Base-by-base conservation (phyloP, 2,888 invertebrate species). In the Yponomeuta malinellus region DNA sequence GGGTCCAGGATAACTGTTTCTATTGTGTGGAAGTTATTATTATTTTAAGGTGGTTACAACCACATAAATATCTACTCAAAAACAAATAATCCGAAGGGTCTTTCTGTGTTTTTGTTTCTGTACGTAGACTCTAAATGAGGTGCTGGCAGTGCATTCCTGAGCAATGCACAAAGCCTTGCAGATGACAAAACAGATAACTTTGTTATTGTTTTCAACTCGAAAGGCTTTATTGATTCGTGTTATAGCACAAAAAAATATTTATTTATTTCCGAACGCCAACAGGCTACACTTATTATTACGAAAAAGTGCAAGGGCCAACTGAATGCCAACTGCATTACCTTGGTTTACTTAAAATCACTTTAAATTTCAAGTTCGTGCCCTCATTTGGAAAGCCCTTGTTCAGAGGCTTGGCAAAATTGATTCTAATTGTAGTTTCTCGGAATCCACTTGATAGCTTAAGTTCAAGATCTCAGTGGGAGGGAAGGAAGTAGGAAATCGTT, bases 121-220 rank as follows among this genome's bases (percentile, higher is more conserved):
- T 59, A 15, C 52, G 52, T 59, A 59, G 52, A 59, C 52, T 59
- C 52, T 59, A 59, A 15, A 59, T 59, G 33, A 33, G 37, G 68
- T 23, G 68, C 33, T 37, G 68, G n/a, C 31, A n/a, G 59, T 48
- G 52, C 69, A 69, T 69, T 69, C 52, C 65, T 65, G 29, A 10
- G 65, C 33, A 65, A 65, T 65, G 33, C 65, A 59, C 52, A 59
- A 59, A 15, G 52, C 12, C 52, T 59, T 59, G 52, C 52, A 59
- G 52, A 59, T 59, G 52, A 59, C 52, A 59, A 59, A 15, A 59
- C 52, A 59, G 52, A 59, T 59, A 15, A 59, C 52, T 59, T 15
- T 59, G 52, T 52, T 52, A 52, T 52, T 52, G 52, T 59, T 59
- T 59, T 59, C 5, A 59, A 12, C 52, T 12, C 3, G 52, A 15